Base-by-base conservation (phyloP, 2,113 vertebrate species). In the Sturnus vulgaris region DNA sequence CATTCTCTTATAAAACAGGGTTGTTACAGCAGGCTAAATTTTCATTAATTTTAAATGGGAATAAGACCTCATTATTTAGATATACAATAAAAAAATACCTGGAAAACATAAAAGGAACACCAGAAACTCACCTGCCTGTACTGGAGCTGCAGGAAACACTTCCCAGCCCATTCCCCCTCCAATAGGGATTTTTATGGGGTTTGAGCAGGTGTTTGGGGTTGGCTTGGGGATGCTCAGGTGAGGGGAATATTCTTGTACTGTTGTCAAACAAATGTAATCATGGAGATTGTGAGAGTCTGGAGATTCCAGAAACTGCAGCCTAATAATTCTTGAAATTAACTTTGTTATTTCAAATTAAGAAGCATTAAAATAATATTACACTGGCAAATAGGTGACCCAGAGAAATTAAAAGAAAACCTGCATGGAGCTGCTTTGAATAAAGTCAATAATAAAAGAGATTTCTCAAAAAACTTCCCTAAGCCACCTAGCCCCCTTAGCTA, bases 111-210 rank as follows among this genome's bases (percentile, higher is more conserved):
- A 64, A 56, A 5, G 63, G 64, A 56, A 12, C 7, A 14, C 2
- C 3, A 2, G 12, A 75, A 46, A 15, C 8, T 24, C 31, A 30
- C 19, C 28, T 4, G 2, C 10, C 23, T 1, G 1, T 2, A 0
- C 1, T 6, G 4, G 2, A 80, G 5, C 40, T 60, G 4, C 8
- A 80, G 25, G 4, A 70, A 4, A 0, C 0, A 3, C 5, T 12
- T 21, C 5, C 18, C 13, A 33, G 0, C 12, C 10, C 7, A 4
- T 1, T 31, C 9, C 31, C 9, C 35, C 10, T 64, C 31, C 9
- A 0, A 16, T 9, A 0, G 17, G 15, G 5, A 2, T 17, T 82
- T 70, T 16, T 27, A 33, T 12, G 4, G 39, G 15, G 39, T 66
- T 57, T 33, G n/a, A 65, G 56, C 37, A 82, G 47, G 12, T 86